Percentiles rank a stretch among this genome's conserved stretches.
Evolutionary conservation across 2,888 invertebrate genomes (phyloP).

Genomic region (Acanthosoma haemorrhoidale): DNA sequence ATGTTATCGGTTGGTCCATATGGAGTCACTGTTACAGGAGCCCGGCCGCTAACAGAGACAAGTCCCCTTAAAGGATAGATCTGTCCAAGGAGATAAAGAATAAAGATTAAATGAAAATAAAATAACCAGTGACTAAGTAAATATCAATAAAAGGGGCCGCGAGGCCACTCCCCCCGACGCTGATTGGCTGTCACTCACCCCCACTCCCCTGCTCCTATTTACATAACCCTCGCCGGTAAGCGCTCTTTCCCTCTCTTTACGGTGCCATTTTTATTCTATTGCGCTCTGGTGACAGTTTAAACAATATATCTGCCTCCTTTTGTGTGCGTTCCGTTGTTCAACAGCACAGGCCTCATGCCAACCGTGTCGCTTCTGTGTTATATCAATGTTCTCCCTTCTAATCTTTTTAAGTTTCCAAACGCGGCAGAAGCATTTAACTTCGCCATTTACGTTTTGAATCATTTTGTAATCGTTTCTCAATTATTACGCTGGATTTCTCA

Average conservation of each 20-base stretch:
- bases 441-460: no score
- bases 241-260: conserved; percentile 8
- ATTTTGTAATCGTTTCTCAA: no score
- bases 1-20: background rate
- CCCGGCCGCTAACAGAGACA: background rate
- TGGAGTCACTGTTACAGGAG: background rate
- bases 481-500: no score
- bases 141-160: conserved; percentile 2
- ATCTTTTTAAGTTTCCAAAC: no score
- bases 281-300: background rate
- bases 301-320: background rate
- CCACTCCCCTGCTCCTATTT: conserved; percentile 9
- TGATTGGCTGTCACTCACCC: conserved; percentile 25
- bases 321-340: no score
- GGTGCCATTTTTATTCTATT: conserved; percentile 14
- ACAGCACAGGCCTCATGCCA: no score
- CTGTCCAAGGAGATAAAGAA: background rate
- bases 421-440: no score
- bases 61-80: background rate
- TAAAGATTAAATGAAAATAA: conserved; percentile 5
- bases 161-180: conserved; percentile 3
- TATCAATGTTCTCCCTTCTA: no score
- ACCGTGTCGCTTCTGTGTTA: background rate
- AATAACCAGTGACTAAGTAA: background rate
- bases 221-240: conserved; percentile 14